Evolutionary conservation across 2,113 vertebrate genomes (phyloP), one percentile per base, ranked within the genome.

Genomic region (Hirundichthys speculiger): DNA sequence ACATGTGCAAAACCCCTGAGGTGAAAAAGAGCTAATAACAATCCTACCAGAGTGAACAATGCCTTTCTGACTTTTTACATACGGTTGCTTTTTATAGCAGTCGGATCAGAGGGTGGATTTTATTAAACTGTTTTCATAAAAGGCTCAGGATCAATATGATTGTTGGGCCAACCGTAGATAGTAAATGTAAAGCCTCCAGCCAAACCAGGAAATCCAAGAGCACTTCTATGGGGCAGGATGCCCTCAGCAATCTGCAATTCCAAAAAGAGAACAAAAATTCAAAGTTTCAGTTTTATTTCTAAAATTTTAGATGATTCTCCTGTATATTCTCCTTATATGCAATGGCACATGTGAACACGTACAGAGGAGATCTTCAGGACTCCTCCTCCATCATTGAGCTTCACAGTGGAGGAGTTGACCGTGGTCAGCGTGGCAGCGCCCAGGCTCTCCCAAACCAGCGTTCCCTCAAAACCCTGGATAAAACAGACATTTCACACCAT

Each of bases 141-240:
- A 58, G 77, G 24, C 39, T 57, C 46, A 39, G 3, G 55, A 64
- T 62, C 50, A 11, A 56, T 45, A 46, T 13, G 25, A 58, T 2
- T n/a, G 30, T 50, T 21, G 19, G 7, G 84, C 86, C 24, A 24
- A 98, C 96, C 95, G 53, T 99, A 97, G 80, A 99, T 90, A 10
- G 94, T 95, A 57, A 96, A 99, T 55, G 94, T 97, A 80, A 99
- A 99, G 24, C 97, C 95, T 86, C 98, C 98, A 54, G 96, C 96
- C 73, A 99, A 82, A 59, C 96, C 97, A 4, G 96, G 96, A 77
- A 95, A 95, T 12, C 96, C 96, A 75, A 94, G 93, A 22, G 93
- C 92, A 77, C 94, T 94, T 66, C 96, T 93, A 61, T 95, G 95
- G 73, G 96, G 95, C 86, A 97, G 69, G 0, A 89, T 84, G 0